Conservation (phyloP, 2,797 vertebrate species). For the Characodon lateralis region DNA sequence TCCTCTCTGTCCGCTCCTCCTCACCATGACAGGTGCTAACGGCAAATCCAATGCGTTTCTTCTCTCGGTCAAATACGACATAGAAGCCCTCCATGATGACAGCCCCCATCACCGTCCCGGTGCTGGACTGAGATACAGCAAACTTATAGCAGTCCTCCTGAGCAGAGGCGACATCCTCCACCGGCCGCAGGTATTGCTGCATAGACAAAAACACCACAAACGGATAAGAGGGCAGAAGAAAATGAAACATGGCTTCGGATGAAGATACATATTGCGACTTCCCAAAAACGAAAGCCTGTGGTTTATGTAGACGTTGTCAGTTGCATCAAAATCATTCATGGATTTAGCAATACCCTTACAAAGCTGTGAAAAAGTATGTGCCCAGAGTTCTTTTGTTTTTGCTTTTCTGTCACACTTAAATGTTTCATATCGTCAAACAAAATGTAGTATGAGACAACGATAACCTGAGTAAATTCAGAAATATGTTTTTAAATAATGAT, state of each 20-base stretch:
- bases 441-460: background rate
- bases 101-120: slow-evolving; percentile 96
- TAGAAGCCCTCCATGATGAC: slow-evolving; percentile 99
- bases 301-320: background rate
- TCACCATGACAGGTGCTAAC: slow-evolving; percentile 96
- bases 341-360: background rate
- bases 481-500: background rate
- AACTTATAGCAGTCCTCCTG: slow-evolving; percentile 99
- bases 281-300: background rate
- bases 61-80: slow-evolving; percentile 93
- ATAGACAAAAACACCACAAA: background rate
- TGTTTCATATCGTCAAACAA: background rate
- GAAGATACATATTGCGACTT: background rate
- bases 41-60: slow-evolving; percentile 94
- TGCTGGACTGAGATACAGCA: slow-evolving; percentile 96
- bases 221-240: background rate
- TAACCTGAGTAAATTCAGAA: background rate
- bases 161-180: slow-evolving; percentile 94
- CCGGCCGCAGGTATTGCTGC: slow-evolving; percentile 96
- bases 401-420: background rate
- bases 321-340: background rate
- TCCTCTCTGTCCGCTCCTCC: slow-evolving; percentile 25
- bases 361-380: background rate
- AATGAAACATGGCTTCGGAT: background rate
- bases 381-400: background rate